A percentile compares a stretch with the other conserved stretches of the same genome.
Evolutionary conservation across 1,140 invertebrate genomes (phyloP).

Genomic region (Drosophila simulans): DNA sequence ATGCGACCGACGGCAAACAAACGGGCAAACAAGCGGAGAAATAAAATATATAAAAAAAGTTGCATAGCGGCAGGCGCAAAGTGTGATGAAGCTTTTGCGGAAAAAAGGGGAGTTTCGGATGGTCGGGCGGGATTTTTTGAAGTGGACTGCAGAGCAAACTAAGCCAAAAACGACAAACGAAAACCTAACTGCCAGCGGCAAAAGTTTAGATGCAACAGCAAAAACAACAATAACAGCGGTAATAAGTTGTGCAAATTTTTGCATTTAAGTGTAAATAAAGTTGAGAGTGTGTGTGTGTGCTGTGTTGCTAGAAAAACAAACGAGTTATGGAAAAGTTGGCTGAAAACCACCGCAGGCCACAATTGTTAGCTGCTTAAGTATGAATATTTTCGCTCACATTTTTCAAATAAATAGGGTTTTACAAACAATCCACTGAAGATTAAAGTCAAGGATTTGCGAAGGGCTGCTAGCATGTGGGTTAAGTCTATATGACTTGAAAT

Average conservation of each 20-base stretch:
- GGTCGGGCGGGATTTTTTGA: conserved; percentile 26
- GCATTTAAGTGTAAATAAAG: conserved; percentile 81
- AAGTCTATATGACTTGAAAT: conserved; percentile 7
- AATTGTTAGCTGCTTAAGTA: conserved; percentile 51
- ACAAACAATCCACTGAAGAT: conserved; percentile 40
- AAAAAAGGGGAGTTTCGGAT: background rate
- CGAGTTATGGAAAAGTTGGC: conserved; percentile 59
- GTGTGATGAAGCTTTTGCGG: conserved; percentile 23
- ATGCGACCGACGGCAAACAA: conserved; percentile 71
- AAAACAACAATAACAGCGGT: conserved; percentile 69
- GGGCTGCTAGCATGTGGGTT: conserved; percentile 25
- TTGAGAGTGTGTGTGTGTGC: conserved; percentile 36
- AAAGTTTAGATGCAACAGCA: conserved; percentile 74
- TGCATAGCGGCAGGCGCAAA: conserved; percentile 66
- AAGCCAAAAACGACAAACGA: conserved; percentile 45
- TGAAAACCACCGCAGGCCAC: conserved; percentile 38
- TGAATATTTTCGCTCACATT: conserved; percentile 48
- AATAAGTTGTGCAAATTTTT: conserved; percentile 83
- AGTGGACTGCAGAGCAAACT: conserved; percentile 66
- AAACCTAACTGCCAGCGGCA: conserved; percentile 56
- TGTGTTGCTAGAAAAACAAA: conserved; percentile 53
- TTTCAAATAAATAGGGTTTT: conserved; percentile 48
- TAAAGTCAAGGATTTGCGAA: conserved; percentile 37
- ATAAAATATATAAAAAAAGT: conserved; percentile 54
- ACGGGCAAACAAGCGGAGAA: conserved; percentile 42